Base-by-base conservation (phyloP, 2,113 vertebrate species). In the Calidris pugnax region DNA sequence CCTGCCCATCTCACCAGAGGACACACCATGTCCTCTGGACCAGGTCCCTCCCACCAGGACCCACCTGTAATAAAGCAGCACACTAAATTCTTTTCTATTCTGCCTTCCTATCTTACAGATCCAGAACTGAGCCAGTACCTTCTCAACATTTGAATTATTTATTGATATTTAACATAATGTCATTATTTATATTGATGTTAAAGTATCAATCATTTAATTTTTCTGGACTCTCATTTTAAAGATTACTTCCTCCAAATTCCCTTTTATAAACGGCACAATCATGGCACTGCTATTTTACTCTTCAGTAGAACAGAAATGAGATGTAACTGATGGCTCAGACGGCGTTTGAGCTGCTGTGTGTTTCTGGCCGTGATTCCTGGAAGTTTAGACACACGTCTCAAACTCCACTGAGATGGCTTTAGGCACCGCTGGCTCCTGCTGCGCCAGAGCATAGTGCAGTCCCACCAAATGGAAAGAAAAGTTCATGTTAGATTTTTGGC, bases 11-110 rank as follows among this genome's bases (percentile, higher is more conserved):
- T 56, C 26, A 35, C 16, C 39, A 18, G 7, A 20, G 39, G 53
- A n/a, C 1, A 5, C 59, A 27, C 41, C 18, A 0, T 2, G 26
- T 14, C n/a, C 45, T 35, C 73, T 3, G 9, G 2, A 9, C 27
- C 11, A 0, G 3, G 7, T 13, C 14, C 50, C 50, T 30, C 14
- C 5, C 16, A 4, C 26, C 8, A 5, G 69, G 32, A 24, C 37
- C 23, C 28, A 7, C 27, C 14, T 4, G 12, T 6, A 3, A 15
- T 13, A 45, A 27, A 9, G 68, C 50, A 27, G 14, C 47, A 45
- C 26, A 3, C 24, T 10, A 9, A 57, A 6, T 41, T 28, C 37
- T 24, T 12, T 23, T 41, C 4, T 12, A 8, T 26, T 50, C 51
- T 63, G 33, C 22, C 45, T 12, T 10, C 11, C 5, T 27, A 16